These are phyloP conservation scores for Deroptyus accipitrinus DNA, from an alignment of 2,113 vertebrate species.

Conservation along the genomic window DNA sequence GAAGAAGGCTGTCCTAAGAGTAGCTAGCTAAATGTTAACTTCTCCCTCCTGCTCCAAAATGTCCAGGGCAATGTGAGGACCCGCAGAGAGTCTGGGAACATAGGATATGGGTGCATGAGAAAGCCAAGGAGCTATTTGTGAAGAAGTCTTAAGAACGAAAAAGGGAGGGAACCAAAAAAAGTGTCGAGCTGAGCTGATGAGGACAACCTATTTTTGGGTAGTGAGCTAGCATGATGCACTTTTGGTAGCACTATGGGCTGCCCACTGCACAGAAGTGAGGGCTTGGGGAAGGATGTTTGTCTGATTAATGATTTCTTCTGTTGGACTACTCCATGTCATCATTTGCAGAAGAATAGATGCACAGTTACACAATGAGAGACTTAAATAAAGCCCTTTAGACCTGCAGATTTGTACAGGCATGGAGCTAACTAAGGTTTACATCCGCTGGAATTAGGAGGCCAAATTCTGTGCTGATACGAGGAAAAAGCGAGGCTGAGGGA, in stretches of 20 bases:
- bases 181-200: not conserved
- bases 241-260: not conserved
- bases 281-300: not conserved
- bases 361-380: not conserved
- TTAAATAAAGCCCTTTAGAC: not conserved
- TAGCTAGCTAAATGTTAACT: not conserved
- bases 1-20: not conserved
- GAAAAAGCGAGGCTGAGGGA: not conserved
- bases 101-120: not conserved
- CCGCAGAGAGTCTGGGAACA: not conserved
- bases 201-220: not conserved
- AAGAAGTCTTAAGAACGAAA: not conserved
- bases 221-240: not conserved
- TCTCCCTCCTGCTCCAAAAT: not conserved
- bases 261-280: not conserved
- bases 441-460: not conserved
- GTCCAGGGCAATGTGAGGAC: not conserved
- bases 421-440: not conserved
- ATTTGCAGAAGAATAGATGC: not conserved
- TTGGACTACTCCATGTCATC: not conserved
- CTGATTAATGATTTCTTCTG: not conserved
- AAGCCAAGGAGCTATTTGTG: not conserved
- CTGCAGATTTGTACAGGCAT: not conserved
- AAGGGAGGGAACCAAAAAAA: not conserved
- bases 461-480: not conserved